phyloP scores from a whole-genome alignment of 2,113 vertebrate genomes.

The Telmatochromis sp. region DNA sequence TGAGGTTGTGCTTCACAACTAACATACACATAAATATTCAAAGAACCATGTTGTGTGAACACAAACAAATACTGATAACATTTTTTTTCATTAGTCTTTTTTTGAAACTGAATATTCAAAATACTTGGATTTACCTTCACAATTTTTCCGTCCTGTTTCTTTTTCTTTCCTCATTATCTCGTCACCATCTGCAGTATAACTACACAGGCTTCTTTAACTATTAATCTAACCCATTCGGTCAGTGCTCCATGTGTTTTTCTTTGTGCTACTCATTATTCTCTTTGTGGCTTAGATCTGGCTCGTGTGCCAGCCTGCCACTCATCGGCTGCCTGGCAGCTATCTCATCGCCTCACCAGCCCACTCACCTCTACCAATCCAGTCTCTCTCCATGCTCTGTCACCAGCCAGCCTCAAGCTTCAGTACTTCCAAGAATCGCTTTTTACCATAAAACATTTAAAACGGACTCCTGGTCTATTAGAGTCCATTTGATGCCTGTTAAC shows the following conservation, averaged over 20 bases:
- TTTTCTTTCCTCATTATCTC: background rate
- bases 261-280: background rate
- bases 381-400: background rate
- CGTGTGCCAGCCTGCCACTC: background rate
- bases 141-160: fast-evolving
- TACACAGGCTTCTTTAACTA: background rate
- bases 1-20: background rate
- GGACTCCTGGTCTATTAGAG: fast-evolving
- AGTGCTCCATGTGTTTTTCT: background rate
- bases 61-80: background rate
- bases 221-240: background rate
- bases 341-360: background rate
- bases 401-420: background rate
- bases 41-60: background rate
- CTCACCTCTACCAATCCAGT: background rate
- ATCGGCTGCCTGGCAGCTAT: background rate
- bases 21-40: background rate
- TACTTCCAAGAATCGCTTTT: fast-evolving
- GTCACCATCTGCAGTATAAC: background rate
- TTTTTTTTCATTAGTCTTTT: background rate
- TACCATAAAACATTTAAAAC: background rate
- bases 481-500: background rate
- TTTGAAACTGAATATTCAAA: background rate
- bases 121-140: background rate
- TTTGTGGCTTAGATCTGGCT: background rate